A percentile compares a stretch with the other conserved stretches of the same genome.
phyloP scores from a whole-genome alignment of 2,113 vertebrate species.

The Brachyhypopomus gauderio region DNA sequence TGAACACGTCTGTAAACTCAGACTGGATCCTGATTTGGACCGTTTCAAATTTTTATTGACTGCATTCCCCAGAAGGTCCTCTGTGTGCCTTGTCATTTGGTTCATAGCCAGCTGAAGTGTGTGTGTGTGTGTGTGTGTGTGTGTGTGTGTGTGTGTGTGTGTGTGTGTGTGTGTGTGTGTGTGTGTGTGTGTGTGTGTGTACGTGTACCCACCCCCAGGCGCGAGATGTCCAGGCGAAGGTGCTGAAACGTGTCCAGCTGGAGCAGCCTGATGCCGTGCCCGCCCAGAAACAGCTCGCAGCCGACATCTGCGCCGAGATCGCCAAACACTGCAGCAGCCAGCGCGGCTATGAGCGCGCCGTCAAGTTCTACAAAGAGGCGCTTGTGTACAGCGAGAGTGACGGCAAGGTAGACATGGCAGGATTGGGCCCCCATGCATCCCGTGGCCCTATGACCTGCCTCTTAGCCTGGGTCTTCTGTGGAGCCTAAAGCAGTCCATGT shows the following conservation, averaged over 20 bases:
- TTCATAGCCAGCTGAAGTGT: not conserved
- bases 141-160: not conserved
- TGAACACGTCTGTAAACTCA: not conserved
- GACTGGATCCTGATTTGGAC: not conserved
- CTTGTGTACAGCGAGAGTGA: constrained; percentile 95
- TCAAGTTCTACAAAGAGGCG: constrained; percentile 98
- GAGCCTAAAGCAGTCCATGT: no score
- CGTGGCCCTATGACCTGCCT: no score
- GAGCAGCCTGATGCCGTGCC: constrained; percentile 90
- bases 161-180: no score
- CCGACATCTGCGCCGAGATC: constrained; percentile 94
- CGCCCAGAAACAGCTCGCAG: constrained; percentile 87
- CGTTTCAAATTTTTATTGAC: not conserved
- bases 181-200: not conserved
- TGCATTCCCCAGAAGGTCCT: not conserved
- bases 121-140: not conserved
- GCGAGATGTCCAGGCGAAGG: constrained; percentile 88
- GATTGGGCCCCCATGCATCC: constrained; percentile 48
- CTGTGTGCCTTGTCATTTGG: not conserved
- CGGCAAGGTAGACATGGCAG: constrained; percentile 86
- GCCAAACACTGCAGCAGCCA: constrained; percentile 91
- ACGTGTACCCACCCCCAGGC: constrained; percentile 76
- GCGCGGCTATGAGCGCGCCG: constrained; percentile 92
- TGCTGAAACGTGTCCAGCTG: constrained; percentile 88
- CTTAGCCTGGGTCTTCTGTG: no score